These are phyloP conservation scores for Drosophila ambigua DNA, from an alignment of 1,140 invertebrate species.

Conservation along the genomic window DNA sequence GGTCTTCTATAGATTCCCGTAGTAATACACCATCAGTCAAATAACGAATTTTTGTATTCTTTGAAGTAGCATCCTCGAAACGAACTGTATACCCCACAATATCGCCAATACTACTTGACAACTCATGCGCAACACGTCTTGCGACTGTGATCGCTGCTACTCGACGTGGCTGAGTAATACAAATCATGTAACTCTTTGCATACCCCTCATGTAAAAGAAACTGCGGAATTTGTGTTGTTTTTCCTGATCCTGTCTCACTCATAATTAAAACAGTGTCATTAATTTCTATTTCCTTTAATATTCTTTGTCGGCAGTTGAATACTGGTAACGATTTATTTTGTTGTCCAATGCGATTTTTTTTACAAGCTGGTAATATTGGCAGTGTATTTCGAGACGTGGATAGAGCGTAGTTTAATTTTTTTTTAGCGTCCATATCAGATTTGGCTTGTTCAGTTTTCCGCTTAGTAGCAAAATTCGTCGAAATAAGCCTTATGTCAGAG, in stretches of 20 bases:
- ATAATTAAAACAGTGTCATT: conserved; percentile 89
- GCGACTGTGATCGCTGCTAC: conserved; percentile 97
- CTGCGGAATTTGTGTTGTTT: conserved; percentile 96
- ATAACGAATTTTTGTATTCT: conserved; percentile 91
- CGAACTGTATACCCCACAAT: conserved; percentile 91
- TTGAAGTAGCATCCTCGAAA: conserved; percentile 92
- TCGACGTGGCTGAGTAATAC: conserved; percentile 94
- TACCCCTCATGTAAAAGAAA: conserved; percentile 87
- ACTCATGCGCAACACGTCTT: conserved; percentile 93
- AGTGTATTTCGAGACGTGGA: not conserved
- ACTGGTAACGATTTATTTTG: conserved; percentile 68
- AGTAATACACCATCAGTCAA: conserved; percentile 96
- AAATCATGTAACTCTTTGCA: conserved; percentile 87
- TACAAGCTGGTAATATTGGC: conserved; percentile 23
- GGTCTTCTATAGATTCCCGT: conserved; percentile 91
- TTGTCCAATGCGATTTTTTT: conserved; percentile 44
- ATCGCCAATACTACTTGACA: conserved; percentile 87
- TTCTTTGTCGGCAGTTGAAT: conserved; percentile 60
- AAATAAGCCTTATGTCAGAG: too few species aligned
- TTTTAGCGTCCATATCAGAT: too few species aligned
- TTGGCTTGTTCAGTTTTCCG: too few species aligned
- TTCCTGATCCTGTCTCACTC: conserved; percentile 95
- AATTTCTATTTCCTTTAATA: conserved; percentile 60
- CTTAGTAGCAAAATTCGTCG: too few species aligned
- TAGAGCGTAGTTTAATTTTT: too few species aligned